Evolutionary conservation across 2,797 vertebrate genomes (phyloP), one percentile per base, ranked within the genome.

Genomic region (Sphenodon punctatus): DNA sequence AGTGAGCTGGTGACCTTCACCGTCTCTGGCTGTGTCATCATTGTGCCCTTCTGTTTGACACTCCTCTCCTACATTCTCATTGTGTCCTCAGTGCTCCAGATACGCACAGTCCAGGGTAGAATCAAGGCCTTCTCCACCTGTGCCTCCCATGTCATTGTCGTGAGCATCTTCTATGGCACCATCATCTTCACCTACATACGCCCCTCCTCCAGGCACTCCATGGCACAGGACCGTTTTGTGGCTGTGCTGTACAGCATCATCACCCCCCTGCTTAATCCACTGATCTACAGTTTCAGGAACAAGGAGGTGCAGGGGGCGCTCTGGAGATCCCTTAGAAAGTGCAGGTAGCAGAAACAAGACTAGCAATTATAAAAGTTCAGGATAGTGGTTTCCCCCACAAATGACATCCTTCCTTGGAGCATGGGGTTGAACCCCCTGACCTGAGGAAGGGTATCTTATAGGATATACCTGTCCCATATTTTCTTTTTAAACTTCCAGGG

Each of bases 261-360:
- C 53, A 93, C 92, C 4, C 91, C 89, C 32, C 68, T 89, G 85
- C 85, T 93, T 25, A 93, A 93, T n/a, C 90, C 90, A 11, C 67
- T 94, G 4, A 93, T 94, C 43, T 94, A 93, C 19, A 93, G 89
- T 25, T 63, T 92, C 39, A 90, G 92, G 64, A 94, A 93, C 73
- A 92, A 93, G 43, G 91, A 92, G 65, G 88, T 92, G n/a, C 74
- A 80, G 2, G 56, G 76, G 2, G 88, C 89, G 4, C 39, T 92
- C 43, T 67, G 43, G 51, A 93, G 85, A 63, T 13, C 89, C 15
- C n/a, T 93, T 19, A 73, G 63, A 19, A 85, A 43, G 38, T 13
- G 34, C 15, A n/a, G 6, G 45, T 46, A 48, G 32, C 25, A 22
- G 6, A 13, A 36, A 30, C 11, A n/a, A 5, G 42, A 16, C n/a